Base-by-base conservation (phyloP, 2,113 vertebrate genomes). In the Gambusia affinis region DNA sequence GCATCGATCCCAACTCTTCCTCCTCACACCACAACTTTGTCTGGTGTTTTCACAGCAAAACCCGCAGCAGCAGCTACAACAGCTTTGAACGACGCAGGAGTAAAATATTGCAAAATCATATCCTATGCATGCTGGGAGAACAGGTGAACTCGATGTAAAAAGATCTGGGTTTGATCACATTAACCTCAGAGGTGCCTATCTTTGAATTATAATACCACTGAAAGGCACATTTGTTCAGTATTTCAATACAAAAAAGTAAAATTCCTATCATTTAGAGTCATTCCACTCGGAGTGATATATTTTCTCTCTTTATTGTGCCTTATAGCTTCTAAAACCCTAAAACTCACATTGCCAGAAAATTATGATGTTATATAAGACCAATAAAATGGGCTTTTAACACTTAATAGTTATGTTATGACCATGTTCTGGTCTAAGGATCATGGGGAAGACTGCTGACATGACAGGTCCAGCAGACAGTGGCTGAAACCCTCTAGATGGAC, bases 41-140 rank as follows among this genome's bases (percentile, higher is more conserved):
- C 84, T 78, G 81, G 90, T 85, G 85, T 87, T 84, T 88, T 81
- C 72, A 60, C 28, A 10, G 73, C 86, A 85, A 85, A 91, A 83
- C 85, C 81, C 74, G 2, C 35, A 29, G 28, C 66, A 81, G 64
- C 76, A 64, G 51, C 47, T 87, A 51, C n/a, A 1, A 79, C 78
- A 79, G 65, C 70, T 78, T 70, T 22, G 30, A 80, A 82, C 8
- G 28, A 5, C 22, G 30, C 37, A 61, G 37, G 28, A 37, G 14
- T 39, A 33, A 57, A 57, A 60, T 60, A 60, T 70, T n/a, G 24
- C 15, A 69, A 54, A 51, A 24, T 11, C 54, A 57, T 19, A 29
- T 54, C 29, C 12, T 6, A 15, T 3, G 17, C 44, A 54, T 28
- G 27, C 39, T 28, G 27, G 27, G n/a, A 28, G 65, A 67, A 28